These are phyloP conservation scores for Himantopus leucocephalus DNA, from an alignment of 2,113 vertebrate species.

Conservation along the genomic window DNA sequence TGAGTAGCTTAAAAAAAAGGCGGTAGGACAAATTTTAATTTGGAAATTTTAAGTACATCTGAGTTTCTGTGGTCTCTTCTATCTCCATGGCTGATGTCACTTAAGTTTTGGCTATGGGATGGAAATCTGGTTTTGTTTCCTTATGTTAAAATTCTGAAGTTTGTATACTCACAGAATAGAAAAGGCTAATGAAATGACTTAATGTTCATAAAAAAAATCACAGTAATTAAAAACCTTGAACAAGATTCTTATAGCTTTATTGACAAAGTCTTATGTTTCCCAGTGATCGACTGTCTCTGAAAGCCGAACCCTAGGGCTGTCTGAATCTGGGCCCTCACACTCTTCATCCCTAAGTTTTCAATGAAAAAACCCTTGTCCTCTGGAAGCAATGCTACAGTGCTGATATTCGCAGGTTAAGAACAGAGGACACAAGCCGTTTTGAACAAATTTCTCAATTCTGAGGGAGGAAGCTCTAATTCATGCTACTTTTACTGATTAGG, in stretches of 20 bases:
- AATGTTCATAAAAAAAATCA: neutral
- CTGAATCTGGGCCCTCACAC: neutral
- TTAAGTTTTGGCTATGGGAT: neutral
- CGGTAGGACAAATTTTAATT: neutral
- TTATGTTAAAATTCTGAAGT: neutral
- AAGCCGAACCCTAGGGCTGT: neutral
- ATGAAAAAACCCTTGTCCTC: neutral
- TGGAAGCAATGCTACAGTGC: neutral
- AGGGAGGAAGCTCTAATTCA: neutral
- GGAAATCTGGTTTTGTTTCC: neutral
- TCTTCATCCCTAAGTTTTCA: neutral
- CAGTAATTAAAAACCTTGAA: neutral
- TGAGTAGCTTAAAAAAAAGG: neutral
- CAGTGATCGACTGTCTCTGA: neutral
- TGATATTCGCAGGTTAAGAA: neutral
- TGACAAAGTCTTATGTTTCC: neutral
- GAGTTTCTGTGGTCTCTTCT: neutral
- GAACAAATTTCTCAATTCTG: neutral
- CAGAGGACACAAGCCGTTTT: neutral
- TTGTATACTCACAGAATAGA: neutral
- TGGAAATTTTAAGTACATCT: neutral
- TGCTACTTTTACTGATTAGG: neutral
- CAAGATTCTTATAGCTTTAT: neutral
- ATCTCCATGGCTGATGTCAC: neutral
- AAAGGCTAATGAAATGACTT: neutral